Base-by-base conservation (phyloP, 2,113 vertebrate genomes). In the Oncorhynchus nerka region DNA sequence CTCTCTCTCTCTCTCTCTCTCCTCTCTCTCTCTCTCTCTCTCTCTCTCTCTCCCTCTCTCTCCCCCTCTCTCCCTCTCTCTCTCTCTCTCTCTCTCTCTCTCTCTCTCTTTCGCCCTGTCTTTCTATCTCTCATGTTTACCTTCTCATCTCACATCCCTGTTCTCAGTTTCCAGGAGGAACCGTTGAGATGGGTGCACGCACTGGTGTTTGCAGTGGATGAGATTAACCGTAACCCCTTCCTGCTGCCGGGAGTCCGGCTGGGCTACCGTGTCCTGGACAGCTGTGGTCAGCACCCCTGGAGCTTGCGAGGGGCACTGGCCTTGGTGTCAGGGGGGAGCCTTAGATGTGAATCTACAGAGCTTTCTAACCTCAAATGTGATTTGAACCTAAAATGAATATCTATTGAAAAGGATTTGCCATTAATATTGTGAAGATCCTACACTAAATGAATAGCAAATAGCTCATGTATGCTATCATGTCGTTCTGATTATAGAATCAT, bases 161-260 rank as follows among this genome's bases (percentile, higher is more conserved):
- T 1, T 61, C 6, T 73, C 72, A 86, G 84, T 49, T 84, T 89
- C 55, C 81, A 86, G 76, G 77, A 66, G 16, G 57, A 75, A 51
- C 67, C 81, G 7, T 61, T 81, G 15, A 84, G 65, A 12, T 86
- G 86, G 85, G 70, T 75, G 16, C 78, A 86, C 20, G 84, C 82
- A n/a, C 48, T 89, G 49, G 71, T 82, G 13, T 90, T 87, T 72
- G 84, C 89, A 3, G 85, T 90, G 59, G 84, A 90, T 11, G 85
- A 89, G 75, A 90, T 89, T 67, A 89, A 89, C 78, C 70, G 71
- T 32, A 77, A 81, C 22, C 77, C 80, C 7, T 71, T 24, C 65
- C 77, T 89, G 49, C 76, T 89, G 4, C 89, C 87, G 0, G 83
- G 88, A 49, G 69, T 90, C 11, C 68, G 16, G 30, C 80, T 88